phyloP scores from a whole-genome alignment of 1,140 invertebrate species.

The Formica exsecta region DNA sequence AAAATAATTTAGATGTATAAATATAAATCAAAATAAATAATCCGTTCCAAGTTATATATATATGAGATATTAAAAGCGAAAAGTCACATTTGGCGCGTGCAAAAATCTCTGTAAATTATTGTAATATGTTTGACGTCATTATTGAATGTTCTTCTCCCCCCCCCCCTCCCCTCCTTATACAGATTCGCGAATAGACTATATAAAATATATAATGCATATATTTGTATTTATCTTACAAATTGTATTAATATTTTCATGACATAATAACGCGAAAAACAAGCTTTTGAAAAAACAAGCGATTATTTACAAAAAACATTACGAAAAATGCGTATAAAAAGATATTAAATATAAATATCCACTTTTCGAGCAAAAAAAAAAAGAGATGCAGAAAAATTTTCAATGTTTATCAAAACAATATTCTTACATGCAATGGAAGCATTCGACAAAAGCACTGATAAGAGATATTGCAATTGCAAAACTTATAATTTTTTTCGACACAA shows the following conservation, averaged over 20 bases:
- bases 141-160: no score
- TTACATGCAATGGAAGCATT: not conserved
- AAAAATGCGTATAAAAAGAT: not conserved
- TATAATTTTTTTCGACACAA: not conserved
- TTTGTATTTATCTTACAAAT: not conserved
- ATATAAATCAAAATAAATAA: not conserved
- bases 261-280: no score
- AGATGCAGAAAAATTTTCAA: not conserved
- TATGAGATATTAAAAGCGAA: not conserved
- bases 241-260: not conserved
- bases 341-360: slow-evolving; percentile 2
- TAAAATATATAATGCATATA: no score
- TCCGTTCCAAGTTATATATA: not conserved
- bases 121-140: no score
- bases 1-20: not conserved
- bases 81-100: no score
- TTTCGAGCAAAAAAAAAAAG: not conserved
- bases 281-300: not conserved
- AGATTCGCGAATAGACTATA: no score
- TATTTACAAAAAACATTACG: not conserved
- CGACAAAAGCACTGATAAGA: not conserved
- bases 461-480: not conserved
- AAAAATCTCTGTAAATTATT: no score
- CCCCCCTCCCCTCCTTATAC: no score
- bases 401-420: not conserved